Evolutionary conservation across 2,888 invertebrate species (phyloP).

Genomic region (Leucozona laternaria): DNA sequence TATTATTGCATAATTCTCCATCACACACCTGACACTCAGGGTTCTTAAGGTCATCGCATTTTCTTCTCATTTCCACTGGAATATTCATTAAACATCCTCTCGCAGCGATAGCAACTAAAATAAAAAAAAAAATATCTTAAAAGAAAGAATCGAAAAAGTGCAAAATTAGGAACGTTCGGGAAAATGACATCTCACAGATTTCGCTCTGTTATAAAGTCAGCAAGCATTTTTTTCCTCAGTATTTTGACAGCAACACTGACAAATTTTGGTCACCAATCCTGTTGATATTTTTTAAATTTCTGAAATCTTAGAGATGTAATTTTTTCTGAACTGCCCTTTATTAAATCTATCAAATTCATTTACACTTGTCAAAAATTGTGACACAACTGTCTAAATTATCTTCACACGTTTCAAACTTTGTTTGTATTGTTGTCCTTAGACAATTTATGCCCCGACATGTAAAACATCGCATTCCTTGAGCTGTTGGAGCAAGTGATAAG

Average conservation of each 20-base stretch:
- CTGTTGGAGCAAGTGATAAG: not conserved
- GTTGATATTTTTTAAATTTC: too few relatives aligned
- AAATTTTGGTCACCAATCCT: too few relatives aligned
- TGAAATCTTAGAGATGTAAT: too few relatives aligned
- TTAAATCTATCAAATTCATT: slow-evolving; percentile 48
- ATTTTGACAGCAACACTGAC: too few relatives aligned
- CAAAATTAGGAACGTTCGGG: too few relatives aligned
- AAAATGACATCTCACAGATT: too few relatives aligned
- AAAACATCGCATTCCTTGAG: slow-evolving; percentile 78
- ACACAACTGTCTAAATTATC: slow-evolving; percentile 81
- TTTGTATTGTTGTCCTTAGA: slow-evolving; percentile 77
- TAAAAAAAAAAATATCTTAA: not conserved
- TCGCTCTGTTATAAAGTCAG: too few relatives aligned
- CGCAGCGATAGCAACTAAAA: slow-evolving; percentile 79
- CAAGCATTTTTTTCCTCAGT: too few relatives aligned
- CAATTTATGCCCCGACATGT: slow-evolving; percentile 81
- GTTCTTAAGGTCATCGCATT: slow-evolving; percentile 77
- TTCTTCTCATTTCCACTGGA: slow-evolving; percentile 77
- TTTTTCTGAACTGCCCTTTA: too few relatives aligned
- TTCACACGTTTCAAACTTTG: slow-evolving; percentile 77
- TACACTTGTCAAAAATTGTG: slow-evolving; percentile 80
- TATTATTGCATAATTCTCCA: slow-evolving; percentile 79
- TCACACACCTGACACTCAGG: slow-evolving; percentile 79
- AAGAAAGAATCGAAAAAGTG: not conserved
- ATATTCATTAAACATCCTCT: slow-evolving; percentile 79